Percentiles rank a stretch among this genome's conserved stretches.
phyloP scores from a whole-genome alignment of 1,140 invertebrate species.

The Caenorhabditis brenneri region DNA sequence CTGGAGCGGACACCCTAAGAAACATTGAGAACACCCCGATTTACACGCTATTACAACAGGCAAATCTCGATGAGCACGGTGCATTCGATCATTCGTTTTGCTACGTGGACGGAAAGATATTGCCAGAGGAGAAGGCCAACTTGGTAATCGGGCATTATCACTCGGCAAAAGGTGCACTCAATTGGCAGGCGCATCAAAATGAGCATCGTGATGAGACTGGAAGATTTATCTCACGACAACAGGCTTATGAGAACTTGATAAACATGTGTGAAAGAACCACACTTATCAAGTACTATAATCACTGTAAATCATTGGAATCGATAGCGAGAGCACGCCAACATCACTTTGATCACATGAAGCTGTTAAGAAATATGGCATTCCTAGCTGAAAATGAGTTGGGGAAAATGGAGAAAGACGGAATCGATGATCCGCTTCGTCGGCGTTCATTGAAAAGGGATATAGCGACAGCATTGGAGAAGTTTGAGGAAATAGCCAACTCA shows the following conservation, averaged over 20 bases:
- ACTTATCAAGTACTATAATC: not conserved
- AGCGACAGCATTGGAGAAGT: not conserved
- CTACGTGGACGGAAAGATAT: not conserved
- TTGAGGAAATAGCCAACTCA: not conserved
- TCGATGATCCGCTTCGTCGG: not conserved
- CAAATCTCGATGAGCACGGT: not conserved
- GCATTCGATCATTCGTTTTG: not conserved
- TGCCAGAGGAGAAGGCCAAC: not conserved
- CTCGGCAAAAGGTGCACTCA: not conserved
- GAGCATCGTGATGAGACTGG: not conserved
- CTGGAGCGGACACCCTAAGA: conserved; percentile 73
- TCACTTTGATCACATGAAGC: not conserved
- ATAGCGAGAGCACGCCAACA: not conserved
- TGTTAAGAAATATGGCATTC: not conserved
- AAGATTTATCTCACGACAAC: not conserved
- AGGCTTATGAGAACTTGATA: conserved; percentile 16
- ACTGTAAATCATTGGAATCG: not conserved
- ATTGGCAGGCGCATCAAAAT: not conserved
- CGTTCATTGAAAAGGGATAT: not conserved
- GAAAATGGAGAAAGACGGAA: not conserved
- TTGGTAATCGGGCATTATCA: not conserved
- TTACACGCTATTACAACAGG: not conserved
- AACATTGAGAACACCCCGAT: not conserved
- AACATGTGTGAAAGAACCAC: not conserved
- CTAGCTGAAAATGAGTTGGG: not conserved